Conservation (phyloP, 2,797 vertebrate genomes). For the Bovichtus diacanthus region DNA sequence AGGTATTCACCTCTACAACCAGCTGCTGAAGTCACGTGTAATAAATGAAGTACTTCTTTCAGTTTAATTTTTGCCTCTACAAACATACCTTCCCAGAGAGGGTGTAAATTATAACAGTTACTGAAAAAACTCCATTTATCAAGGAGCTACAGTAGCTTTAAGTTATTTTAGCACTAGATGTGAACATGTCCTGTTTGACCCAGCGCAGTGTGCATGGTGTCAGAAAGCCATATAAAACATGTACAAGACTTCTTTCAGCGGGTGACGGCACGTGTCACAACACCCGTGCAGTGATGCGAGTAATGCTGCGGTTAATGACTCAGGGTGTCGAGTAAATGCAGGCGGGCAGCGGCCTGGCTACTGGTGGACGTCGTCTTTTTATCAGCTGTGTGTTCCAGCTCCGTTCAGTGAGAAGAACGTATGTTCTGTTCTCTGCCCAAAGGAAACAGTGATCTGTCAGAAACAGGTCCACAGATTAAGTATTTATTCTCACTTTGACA, state of each 20-base stretch:
- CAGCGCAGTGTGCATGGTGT: neutral
- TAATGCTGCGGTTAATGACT: slow-evolving; percentile 47
- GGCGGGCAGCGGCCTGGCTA: slow-evolving; percentile 26
- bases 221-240: slow-evolving; percentile 32
- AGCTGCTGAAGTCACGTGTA: neutral
- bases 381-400: slow-evolving; percentile 66
- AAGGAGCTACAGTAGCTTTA: neutral
- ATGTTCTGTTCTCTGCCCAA: slow-evolving; percentile 64
- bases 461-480: slow-evolving; percentile 39
- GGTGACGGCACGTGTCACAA: slow-evolving; percentile 17
- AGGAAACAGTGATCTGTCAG: slow-evolving; percentile 66
- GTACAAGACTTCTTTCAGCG: slow-evolving; percentile 49
- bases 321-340: slow-evolving; percentile 38
- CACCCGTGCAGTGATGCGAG: slow-evolving; percentile 39
- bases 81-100: neutral
- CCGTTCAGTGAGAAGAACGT: slow-evolving; percentile 59
- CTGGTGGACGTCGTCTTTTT: slow-evolving; percentile 45
- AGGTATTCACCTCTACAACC: neutral
- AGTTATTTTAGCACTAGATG: slow-evolving; percentile 21
- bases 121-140: slow-evolving; percentile 17
- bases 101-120: slow-evolving; percentile 24
- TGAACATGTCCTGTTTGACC: slow-evolving; percentile 29
- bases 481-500: slow-evolving; percentile 34
- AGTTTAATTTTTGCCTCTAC: neutral
- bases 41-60: neutral